These are phyloP conservation scores for Pelecanus crispus DNA, from an alignment of 2,113 vertebrate species.

Conservation along the genomic window DNA sequence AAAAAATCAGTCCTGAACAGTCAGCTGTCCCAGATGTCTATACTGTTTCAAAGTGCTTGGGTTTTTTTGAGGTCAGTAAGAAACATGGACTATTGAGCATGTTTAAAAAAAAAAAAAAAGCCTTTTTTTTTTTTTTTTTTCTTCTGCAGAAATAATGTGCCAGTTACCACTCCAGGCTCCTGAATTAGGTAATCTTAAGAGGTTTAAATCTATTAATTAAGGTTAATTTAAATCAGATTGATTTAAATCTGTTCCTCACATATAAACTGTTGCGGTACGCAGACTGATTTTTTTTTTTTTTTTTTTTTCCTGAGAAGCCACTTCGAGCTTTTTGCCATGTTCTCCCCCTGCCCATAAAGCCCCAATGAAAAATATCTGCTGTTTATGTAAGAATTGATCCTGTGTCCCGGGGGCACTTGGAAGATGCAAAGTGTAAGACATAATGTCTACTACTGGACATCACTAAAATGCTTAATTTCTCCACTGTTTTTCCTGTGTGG, in stretches of 20 bases:
- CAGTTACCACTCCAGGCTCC: background rate
- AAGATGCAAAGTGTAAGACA: background rate
- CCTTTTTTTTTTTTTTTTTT: background rate
- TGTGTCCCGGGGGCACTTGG: background rate
- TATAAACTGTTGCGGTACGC: background rate
- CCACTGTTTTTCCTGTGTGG: background rate
- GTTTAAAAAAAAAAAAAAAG: background rate
- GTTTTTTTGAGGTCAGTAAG: background rate
- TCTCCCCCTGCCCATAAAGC: background rate
- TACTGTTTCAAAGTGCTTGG: background rate
- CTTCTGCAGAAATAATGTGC: background rate
- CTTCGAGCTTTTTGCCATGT: background rate
- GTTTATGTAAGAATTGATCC: background rate
- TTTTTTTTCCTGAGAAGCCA: background rate
- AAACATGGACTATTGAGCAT: background rate
- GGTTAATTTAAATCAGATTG: background rate
- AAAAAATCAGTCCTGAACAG: accelerated
- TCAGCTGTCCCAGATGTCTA: background rate
- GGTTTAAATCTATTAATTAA: background rate
- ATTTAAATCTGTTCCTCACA: background rate
- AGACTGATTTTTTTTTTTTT: background rate
- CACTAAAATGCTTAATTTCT: background rate
- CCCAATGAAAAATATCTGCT: background rate
- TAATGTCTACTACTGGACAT: background rate
- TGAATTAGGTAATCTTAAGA: background rate